These are phyloP conservation scores for Pandion haliaetus DNA, from an alignment of 2,113 vertebrate genomes.

Conservation along the genomic window DNA sequence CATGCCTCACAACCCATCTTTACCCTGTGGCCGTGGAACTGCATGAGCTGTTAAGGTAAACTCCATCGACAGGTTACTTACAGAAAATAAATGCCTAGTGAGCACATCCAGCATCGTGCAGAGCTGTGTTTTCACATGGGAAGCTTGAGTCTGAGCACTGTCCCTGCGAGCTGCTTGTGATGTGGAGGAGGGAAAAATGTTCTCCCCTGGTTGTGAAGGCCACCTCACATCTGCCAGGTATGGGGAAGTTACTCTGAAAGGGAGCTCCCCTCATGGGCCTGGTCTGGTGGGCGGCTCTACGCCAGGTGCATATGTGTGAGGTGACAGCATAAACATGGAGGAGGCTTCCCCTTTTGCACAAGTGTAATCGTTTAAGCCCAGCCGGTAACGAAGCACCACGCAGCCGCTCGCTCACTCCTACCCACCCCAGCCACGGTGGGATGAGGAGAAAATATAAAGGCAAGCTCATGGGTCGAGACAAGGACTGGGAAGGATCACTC, in stretches of 20 bases:
- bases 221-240: background rate
- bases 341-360: background rate
- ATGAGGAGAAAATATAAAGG: too few relatives aligned
- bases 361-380: too few relatives aligned
- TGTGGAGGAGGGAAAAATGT: background rate
- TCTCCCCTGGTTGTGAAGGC: background rate
- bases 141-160: background rate
- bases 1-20: background rate
- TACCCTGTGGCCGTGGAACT: background rate
- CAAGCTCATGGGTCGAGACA: too few relatives aligned
- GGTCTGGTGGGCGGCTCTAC: background rate
- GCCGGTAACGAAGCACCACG: too few relatives aligned
- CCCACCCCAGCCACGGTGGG: too few relatives aligned
- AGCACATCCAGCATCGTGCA: background rate
- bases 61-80: background rate
- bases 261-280: background rate
- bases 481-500: too few relatives aligned
- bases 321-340: background rate
- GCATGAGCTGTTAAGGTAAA: background rate
- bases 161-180: background rate
- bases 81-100: background rate
- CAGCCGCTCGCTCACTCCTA: too few relatives aligned
- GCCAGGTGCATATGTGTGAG: accelerated
- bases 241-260: background rate
- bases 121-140: background rate